A percentile compares a stretch with the other conserved stretches of the same genome.
Conservation (phyloP, 2,888 invertebrate genomes). For the Phyllotreta cruciferae region DNA sequence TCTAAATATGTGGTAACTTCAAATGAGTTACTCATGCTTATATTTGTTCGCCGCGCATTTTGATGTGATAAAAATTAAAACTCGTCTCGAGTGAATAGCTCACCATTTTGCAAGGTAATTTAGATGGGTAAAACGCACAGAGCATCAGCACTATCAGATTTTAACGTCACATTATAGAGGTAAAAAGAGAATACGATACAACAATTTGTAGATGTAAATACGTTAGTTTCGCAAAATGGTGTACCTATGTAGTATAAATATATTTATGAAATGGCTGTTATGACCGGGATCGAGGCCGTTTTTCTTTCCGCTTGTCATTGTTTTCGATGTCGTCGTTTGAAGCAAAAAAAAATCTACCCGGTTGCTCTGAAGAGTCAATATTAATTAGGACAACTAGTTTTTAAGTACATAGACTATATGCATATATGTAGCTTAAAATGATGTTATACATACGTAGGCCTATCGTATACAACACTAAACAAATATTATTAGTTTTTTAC, state of each 20-base stretch:
- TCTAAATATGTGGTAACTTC: slow-evolving; percentile 40
- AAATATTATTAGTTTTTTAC: slow-evolving; percentile 55
- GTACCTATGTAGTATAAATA: slow-evolving; percentile 45
- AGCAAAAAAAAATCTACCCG: slow-evolving; percentile 37
- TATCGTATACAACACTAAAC: slow-evolving; percentile 56
- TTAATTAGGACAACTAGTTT: slow-evolving; percentile 54
- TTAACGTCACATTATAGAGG: neutral
- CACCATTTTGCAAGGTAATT: slow-evolving; percentile 37
- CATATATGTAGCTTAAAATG: slow-evolving; percentile 55
- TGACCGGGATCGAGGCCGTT: slow-evolving; percentile 35
- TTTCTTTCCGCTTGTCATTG: slow-evolving; percentile 45
- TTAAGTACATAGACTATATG: slow-evolving; percentile 51
- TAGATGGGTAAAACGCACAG: slow-evolving; percentile 20
- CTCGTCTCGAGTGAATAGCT: slow-evolving; percentile 34
- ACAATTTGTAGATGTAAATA: slow-evolving; percentile 5
- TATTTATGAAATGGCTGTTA: slow-evolving; percentile 56
- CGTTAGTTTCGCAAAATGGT: slow-evolving; percentile 34
- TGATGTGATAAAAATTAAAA: slow-evolving; percentile 55
- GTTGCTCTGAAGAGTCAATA: slow-evolving; percentile 60
- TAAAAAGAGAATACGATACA: too few species aligned
- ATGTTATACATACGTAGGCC: slow-evolving; percentile 54
- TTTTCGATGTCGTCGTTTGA: slow-evolving; percentile 48
- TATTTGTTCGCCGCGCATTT: slow-evolving; percentile 56
- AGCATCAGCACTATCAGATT: slow-evolving; percentile 23
- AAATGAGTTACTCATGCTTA: slow-evolving; percentile 53